A percentile compares a stretch with the other conserved stretches of the same genome.
Evolutionary conservation across 2,797 vertebrate species (phyloP).

Genomic region (Kryptolebias ocellatus): DNA sequence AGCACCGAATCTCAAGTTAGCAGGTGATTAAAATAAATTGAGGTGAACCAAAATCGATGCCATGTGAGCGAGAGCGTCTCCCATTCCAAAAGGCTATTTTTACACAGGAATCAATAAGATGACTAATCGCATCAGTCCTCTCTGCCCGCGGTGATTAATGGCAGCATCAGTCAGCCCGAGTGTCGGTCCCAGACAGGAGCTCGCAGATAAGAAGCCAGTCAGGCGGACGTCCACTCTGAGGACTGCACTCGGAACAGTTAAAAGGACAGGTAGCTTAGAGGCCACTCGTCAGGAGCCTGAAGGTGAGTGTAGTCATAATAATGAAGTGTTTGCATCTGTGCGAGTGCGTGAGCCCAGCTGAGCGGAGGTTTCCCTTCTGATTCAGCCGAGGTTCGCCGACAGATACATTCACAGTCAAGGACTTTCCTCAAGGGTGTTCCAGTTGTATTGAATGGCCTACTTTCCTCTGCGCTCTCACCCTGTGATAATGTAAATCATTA

Average conservation of each 20-base stretch:
- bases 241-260: conserved; percentile 49
- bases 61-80: conserved; percentile 64
- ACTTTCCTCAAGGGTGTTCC: conserved; percentile 60
- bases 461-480: conserved; percentile 41
- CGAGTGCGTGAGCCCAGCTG: conserved; percentile 5
- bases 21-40: conserved; percentile 83
- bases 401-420: conserved; percentile 57
- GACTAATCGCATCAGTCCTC: conserved; percentile 83
- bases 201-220: conserved; percentile 70
- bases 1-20: conserved; percentile 70
- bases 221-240: conserved; percentile 44
- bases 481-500: conserved; percentile 55
- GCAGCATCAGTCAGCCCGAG: conserved; percentile 72
- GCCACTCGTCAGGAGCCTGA: conserved; percentile 44
- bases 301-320: conserved; percentile 51
- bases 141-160: conserved; percentile 79
- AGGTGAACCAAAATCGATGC: conserved; percentile 82
- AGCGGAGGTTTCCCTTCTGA: conserved; percentile 46
- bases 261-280: conserved; percentile 64
- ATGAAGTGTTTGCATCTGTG: conserved; percentile 34
- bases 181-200: conserved; percentile 71
- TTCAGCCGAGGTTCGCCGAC: conserved; percentile 27
- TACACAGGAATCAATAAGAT: conserved; percentile 81
- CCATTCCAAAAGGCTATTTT: conserved; percentile 71
- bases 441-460: conserved; percentile 54